phyloP scores from a whole-genome alignment of 2,797 vertebrate genomes.

The Dendrocincla tyrannina region DNA sequence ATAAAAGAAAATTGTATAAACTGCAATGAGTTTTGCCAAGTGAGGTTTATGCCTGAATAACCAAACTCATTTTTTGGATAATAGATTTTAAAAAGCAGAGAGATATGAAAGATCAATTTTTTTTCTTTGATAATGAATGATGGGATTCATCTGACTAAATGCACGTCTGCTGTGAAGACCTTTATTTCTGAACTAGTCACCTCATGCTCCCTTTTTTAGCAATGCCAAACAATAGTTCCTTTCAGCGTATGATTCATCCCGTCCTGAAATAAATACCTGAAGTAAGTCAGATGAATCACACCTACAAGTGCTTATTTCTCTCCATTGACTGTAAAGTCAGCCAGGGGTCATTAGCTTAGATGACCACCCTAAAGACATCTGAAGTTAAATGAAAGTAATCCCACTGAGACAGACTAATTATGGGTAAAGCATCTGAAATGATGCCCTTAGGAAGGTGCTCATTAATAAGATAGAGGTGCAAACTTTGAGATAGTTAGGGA shows the following conservation, averaged over 20 bases:
- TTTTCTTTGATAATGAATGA: neutral
- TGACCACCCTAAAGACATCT: conserved; percentile 12
- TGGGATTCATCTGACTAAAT: neutral
- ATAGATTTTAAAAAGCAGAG: neutral
- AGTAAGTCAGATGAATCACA: conserved; percentile 19
- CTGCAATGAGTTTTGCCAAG: neutral
- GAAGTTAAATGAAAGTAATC: neutral
- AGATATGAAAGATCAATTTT: neutral
- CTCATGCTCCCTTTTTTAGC: neutral
- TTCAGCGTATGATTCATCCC: conserved; percentile 16
- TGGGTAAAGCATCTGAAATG: neutral
- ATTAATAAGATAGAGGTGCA: neutral
- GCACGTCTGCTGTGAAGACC: neutral
- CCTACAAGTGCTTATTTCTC: neutral
- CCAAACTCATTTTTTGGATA: neutral
- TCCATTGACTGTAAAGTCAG: neutral
- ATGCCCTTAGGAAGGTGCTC: neutral
- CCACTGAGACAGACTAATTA: conserved; percentile 13
- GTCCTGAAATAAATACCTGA: neutral
- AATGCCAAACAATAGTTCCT: neutral
- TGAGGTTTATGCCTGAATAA: neutral
- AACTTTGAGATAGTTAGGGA: neutral
- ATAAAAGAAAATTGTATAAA: neutral
- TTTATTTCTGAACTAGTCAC: neutral
- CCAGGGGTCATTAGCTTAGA: neutral